These are phyloP conservation scores for Terrapene triunguis DNA, from an alignment of 2,113 vertebrate species.

Conservation along the genomic window DNA sequence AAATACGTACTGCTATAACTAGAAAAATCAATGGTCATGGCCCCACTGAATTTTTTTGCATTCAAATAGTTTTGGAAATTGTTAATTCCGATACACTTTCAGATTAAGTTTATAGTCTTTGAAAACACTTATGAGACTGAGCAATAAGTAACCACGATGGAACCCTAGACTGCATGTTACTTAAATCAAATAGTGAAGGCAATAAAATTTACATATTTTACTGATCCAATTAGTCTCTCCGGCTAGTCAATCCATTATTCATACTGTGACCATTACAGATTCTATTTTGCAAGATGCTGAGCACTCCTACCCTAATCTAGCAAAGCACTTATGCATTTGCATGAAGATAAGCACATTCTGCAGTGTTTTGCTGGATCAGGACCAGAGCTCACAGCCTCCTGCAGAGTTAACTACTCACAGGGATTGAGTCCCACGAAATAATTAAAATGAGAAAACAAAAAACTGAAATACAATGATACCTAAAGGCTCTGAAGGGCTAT, in stretches of 20 bases:
- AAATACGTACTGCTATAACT: rapidly evolving
- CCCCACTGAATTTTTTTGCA: not conserved
- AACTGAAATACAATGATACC: constrained; percentile 39
- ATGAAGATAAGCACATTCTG: rapidly evolving
- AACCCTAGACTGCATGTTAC: not conserved
- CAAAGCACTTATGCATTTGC: not conserved
- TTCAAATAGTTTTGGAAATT: not conserved
- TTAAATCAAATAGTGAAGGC: rapidly evolving
- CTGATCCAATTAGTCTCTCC: not conserved
- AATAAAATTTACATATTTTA: not conserved
- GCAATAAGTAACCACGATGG: not conserved
- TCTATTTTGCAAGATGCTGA: not conserved
- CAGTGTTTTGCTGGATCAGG: rapidly evolving
- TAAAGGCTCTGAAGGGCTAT: constrained; percentile 30
- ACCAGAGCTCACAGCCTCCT: not conserved
- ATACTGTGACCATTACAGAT: rapidly evolving
- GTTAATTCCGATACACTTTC: constrained; percentile 38
- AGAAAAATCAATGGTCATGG: not conserved
- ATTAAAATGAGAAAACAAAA: constrained; percentile 51
- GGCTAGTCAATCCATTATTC: rapidly evolving
- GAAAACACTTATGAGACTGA: not conserved
- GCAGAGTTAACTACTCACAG: rapidly evolving
- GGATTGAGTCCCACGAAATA: not conserved
- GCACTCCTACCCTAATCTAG: rapidly evolving
- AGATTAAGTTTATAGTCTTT: constrained; percentile 12